These are phyloP conservation scores for Buphagus erythrorhynchus DNA, from an alignment of 2,797 vertebrate species.

Conservation along the genomic window DNA sequence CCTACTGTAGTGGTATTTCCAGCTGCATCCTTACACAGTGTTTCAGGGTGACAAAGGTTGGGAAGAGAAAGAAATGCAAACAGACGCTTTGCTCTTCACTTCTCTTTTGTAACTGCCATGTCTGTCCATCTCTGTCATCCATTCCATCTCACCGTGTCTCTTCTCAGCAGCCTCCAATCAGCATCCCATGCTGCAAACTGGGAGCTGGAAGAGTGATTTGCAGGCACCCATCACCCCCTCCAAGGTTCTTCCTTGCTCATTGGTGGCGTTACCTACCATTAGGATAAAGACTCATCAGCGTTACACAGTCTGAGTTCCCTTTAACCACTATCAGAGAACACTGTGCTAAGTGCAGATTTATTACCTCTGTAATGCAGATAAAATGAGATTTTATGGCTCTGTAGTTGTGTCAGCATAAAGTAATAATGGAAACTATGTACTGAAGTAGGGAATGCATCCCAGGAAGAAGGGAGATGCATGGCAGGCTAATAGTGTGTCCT, in stretches of 20 bases:
- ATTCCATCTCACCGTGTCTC: not conserved
- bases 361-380: constrained; percentile 34
- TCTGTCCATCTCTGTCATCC: not conserved
- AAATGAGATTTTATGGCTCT: constrained; percentile 52
- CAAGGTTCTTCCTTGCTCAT: not conserved
- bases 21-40: not conserved
- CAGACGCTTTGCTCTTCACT: not conserved
- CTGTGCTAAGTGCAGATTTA: constrained; percentile 16
- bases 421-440: constrained; percentile 17
- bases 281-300: not conserved
- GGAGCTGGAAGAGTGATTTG: not conserved
- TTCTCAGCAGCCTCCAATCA: not conserved
- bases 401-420: constrained; percentile 30
- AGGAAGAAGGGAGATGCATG: not conserved
- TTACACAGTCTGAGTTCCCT: not conserved
- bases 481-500: not conserved
- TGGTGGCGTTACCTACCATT: not conserved
- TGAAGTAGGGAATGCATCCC: not conserved
- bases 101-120: not conserved
- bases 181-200: not conserved
- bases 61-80: not conserved
- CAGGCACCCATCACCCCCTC: not conserved
- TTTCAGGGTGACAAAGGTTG: not conserved
- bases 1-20: not conserved
- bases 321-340: not conserved